phyloP scores from a whole-genome alignment of 1,140 invertebrate genomes.

The Drosophila ironensis region DNA sequence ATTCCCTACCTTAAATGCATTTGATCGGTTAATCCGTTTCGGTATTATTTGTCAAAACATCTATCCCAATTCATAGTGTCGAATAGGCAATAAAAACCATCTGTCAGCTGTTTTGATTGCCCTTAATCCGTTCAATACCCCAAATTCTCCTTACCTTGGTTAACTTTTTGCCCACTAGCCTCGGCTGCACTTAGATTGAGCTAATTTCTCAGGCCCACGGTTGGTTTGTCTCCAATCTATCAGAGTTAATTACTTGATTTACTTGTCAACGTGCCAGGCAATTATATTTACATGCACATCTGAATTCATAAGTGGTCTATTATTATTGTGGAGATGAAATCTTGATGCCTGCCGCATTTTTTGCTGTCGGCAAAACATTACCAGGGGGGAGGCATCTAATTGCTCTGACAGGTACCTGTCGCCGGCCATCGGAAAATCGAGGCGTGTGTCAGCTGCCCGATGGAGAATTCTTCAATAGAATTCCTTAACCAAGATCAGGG shows the following conservation, averaged over 20 bases:
- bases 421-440: neutral
- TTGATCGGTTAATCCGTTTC: no score
- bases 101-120: conserved; percentile 42
- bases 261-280: conserved; percentile 59
- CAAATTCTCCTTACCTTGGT: neutral
- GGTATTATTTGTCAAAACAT: neutral
- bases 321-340: conserved; percentile 4
- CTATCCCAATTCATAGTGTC: neutral
- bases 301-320: conserved; percentile 16
- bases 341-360: conserved; percentile 13
- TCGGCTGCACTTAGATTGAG: conserved; percentile 6
- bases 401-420: conserved; percentile 50
- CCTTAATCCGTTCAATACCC: neutral
- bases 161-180: neutral
- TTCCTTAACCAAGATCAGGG: conserved; percentile 30
- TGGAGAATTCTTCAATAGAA: conserved; percentile 10
- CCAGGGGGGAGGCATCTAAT: conserved; percentile 15
- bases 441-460: conserved; percentile 18
- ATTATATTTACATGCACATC: conserved; percentile 70
- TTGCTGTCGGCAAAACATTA: neutral
- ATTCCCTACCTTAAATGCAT: no score
- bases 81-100: conserved; percentile 1
- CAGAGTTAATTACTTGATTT: conserved; percentile 66
- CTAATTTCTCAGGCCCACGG: conserved; percentile 26
- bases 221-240: conserved; percentile 43